Base-by-base conservation (phyloP, 35 echinoderm and acorn worm species). In the Nesometra sesokonis region DNA sequence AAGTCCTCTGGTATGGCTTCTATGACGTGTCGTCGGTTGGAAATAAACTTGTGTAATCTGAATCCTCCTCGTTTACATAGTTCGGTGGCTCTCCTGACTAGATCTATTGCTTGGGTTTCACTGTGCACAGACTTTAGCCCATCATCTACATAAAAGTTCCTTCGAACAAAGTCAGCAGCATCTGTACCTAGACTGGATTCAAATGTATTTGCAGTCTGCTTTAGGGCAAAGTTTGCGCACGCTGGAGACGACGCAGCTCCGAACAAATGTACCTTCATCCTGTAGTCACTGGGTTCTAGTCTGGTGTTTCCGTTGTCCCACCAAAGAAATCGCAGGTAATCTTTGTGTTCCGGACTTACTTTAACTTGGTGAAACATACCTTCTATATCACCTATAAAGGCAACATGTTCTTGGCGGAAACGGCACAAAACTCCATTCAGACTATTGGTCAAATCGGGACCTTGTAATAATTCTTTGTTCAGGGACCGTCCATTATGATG, bases 261-360 rank as follows among this genome's bases (percentile, higher is more conserved):
- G 27, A 78, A 78, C 77, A 78, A 78, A 27, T 78, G 77, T 9
- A 29, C 27, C 77, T 32, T 30, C 5, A 27, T 8, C 9, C 27
- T 30, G 9, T 32, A 30, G 5, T 30, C 27, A 30, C 4, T 78
- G 23, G 77, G 77, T 78, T 78, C 23, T 3, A 9, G 5, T 3
- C 23, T 78, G 31, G 77, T 5, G 23, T 78, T 23, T 3, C 77
- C 23, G 27, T 78, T 27, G 7, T 78, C 77, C 93, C 93, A 92
- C 93, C 93, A 94, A 0, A 94, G 85, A 46, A 94, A 94, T 79
- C 88, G 82, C 52, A 94, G 33, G 21, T 79, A 13, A 30, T 91
- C 86, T 35, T 29, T 80, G 83, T 91, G 82, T 27, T 77, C 29
- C 0, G 83, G 46, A 13, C 35, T 13, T 0, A 88, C 89, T 27